These are phyloP conservation scores for Parascotia fuliginaria DNA, from an alignment of 2,888 invertebrate genomes.

Conservation along the genomic window DNA sequence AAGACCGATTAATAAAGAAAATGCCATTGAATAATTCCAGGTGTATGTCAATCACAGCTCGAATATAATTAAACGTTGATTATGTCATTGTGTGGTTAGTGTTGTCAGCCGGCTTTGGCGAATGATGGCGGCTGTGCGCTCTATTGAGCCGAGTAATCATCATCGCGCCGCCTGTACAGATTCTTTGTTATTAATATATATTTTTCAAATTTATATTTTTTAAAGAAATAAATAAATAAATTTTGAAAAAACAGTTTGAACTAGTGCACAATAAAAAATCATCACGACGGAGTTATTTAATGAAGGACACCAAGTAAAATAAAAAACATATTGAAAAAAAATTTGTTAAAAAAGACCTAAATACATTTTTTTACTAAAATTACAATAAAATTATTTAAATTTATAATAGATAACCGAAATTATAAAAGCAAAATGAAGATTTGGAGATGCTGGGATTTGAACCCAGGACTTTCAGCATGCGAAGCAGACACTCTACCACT, in stretches of 20 bases:
- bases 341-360: no score
- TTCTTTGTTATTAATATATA: neutral
- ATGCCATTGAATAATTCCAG: constrained; percentile 33
- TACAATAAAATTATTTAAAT: no score
- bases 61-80: constrained; percentile 20
- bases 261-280: no score
- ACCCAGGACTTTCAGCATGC: constrained; percentile 89
- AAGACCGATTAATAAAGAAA: neutral
- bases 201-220: neutral
- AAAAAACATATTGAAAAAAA: no score
- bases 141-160: constrained; percentile 61
- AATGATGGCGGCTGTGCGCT: constrained; percentile 56
- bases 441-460: constrained; percentile 88
- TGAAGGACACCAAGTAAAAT: no score
- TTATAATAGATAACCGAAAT: no score
- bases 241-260: no score
- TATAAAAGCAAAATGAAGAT: constrained; percentile 23
- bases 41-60: constrained; percentile 39
- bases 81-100: no score
- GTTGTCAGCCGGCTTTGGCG: no score
- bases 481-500: constrained; percentile 88
- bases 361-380: no score
- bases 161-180: constrained; percentile 13
- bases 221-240: no score
- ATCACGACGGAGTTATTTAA: no score